Evolutionary conservation across 1,140 invertebrate species (phyloP).

Genomic region (Venturia canescens): DNA sequence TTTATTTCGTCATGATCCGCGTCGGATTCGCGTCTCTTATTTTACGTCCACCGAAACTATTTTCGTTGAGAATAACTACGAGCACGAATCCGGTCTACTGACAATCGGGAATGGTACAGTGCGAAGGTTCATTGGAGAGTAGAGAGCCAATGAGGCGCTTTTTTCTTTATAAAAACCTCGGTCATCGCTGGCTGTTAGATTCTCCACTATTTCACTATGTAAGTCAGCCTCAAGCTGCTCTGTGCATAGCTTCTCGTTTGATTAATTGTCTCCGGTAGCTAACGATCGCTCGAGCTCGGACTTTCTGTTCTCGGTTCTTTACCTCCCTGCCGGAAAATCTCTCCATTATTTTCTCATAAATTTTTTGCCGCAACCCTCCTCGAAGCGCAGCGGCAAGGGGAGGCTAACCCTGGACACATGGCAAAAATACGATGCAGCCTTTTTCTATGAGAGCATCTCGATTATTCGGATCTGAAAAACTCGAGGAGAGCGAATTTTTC

Average conservation of each 20-base stretch:
- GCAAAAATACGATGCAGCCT: background rate
- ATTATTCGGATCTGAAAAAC: background rate
- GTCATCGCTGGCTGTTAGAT: no score
- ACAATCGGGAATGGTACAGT: no score
- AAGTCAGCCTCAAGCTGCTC: background rate
- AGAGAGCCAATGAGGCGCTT: no score
- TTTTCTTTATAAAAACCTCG: no score
- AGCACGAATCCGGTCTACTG: no score
- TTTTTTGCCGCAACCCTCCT: background rate
- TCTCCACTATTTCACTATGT: background rate
- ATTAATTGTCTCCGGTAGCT: slow-evolving; percentile 10
- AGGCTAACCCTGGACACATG: background rate
- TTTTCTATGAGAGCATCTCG: background rate
- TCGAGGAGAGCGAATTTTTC: background rate
- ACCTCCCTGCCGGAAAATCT: background rate
- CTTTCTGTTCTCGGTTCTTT: background rate
- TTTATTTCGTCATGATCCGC: no score
- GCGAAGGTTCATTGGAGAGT: no score
- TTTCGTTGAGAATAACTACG: no score
- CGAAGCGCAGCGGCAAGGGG: background rate
- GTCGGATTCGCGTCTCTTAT: no score
- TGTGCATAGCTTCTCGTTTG: background rate
- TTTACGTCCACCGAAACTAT: no score
- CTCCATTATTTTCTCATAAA: slow-evolving; percentile 12
- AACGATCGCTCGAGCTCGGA: slow-evolving; percentile 8